Evolutionary conservation across 2,888 invertebrate species (phyloP), one percentile per base, ranked within the genome.

Genomic region (Mythimna pallens): DNA sequence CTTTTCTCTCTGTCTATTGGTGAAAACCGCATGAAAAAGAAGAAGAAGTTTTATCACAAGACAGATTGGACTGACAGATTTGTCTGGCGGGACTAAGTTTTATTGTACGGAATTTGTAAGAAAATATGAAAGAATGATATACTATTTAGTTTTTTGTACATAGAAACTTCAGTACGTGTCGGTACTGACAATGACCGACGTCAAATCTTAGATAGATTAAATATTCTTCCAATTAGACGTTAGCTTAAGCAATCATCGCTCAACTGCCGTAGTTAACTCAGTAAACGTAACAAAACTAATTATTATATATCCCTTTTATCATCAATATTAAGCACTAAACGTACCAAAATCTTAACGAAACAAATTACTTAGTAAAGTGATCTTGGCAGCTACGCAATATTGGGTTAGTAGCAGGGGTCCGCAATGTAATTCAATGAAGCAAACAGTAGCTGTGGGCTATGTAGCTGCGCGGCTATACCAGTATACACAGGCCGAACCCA

Each of bases 391-490:
- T 68, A 76, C 75, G 79, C 71, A 76, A 86, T 86, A 86, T 85
- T 85, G 76, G 85, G 77, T 83, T 79, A 80, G 86, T 78, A 75
- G 73, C 73, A 71, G 69, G 74, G 83, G 76, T 76, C 74, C 70
- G 79, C 77, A 82, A 86, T 86, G 83, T 88, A 87, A 89, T 87
- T 88, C 82, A 87, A 89, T 88, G 83, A 86, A 86, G 86, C 81
- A 85, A 86, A 83, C 85, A 87, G 75, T 83, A 68, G 84, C 77
- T 72, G 50, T 70, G 66, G 68, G 70, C 66, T 73, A 70, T 73
- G 70, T 47, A 72, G 43, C 68, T 73, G 75, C 65, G 67, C 69
- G 59, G 70, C 63, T 76, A 22, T 61, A 61, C 36, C 17, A 47
- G 17, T 47, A 36, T 77, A 82, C 66, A 78, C 72, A 78, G 77